Evolutionary conservation across 2,113 vertebrate genomes (phyloP), one percentile per base, ranked within the genome.

Genomic region (Jacana jacana): DNA sequence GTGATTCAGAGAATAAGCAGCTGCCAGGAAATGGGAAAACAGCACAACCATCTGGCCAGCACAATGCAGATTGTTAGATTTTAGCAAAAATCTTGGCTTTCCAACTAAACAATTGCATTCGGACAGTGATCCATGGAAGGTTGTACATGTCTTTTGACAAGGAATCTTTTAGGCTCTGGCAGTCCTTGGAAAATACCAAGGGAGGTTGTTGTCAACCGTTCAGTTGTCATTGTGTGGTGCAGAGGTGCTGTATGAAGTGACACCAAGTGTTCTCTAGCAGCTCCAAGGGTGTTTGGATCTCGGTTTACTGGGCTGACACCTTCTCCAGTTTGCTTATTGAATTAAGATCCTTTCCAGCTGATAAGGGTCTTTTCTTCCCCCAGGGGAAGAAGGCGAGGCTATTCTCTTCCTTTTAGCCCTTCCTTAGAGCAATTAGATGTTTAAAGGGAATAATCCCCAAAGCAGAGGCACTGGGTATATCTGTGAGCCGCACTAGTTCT

Each of bases 291-390:
- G 23, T 77, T 61, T 86, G 77, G 64, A 61, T 61, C 73, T 78
- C 49, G 35, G 0, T 70, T 84, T 80, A 31, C 25, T 86, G 35
- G 0, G 0, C 42, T 51, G 64, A 78, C 52, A 40, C 0, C 0
- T 35, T 69, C 70, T 63, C 33, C 44, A 63, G 27, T 72, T 81
- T 68, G 42, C 78, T 42, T 85, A 48, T 66, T 70, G 49, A 71
- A 63, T 72, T 63, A 46, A 75, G 69, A 54, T 6, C 52, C 52
- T 54, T 54, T 88, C 60, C 84, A 66, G 51, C 17, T 60, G 23
- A 18, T 48, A 39, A 23, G 10, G 63, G 23, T 49, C 48, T 73
- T 60, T 58, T 10, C 37, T 84, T 7, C 52, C 5, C 7, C 30
- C 15, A 0, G 11, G 30, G 11, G 8, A 35, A 42, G 20, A 78